Percentiles rank a stretch among this genome's conserved stretches.
Conservation (phyloP, 2,113 vertebrate species). For the Phaethornis superciliosus region DNA sequence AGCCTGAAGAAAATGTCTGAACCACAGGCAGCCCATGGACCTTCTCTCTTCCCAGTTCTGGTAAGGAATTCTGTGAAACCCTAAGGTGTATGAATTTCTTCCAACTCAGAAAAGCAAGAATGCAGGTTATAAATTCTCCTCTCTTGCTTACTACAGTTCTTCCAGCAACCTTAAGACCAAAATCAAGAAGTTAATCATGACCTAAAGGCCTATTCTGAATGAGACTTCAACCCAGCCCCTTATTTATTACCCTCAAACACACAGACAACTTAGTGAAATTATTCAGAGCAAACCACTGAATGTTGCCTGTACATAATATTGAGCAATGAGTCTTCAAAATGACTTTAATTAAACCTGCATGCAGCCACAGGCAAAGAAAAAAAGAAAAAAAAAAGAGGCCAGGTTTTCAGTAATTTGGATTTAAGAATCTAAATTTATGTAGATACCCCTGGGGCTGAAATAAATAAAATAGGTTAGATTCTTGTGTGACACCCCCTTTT, state of each 20-base stretch:
- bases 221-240: not conserved
- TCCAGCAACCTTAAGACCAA: not conserved
- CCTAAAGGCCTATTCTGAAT: not conserved
- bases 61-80: not conserved
- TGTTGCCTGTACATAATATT: not conserved
- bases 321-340: not conserved
- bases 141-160: not conserved
- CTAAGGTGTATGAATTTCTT: not conserved
- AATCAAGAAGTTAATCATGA: not conserved
- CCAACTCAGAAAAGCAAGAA: not conserved
- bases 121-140: not conserved
- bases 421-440: not conserved
- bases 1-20: not conserved
- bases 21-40: not conserved
- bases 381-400: not conserved
- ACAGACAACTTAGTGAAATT: not conserved
- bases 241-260: not conserved
- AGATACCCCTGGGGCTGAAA: not conserved
- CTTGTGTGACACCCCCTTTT: not conserved
- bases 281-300: not conserved
- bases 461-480: slow-evolving; percentile 20
- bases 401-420: not conserved
- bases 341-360: slow-evolving; percentile 28
- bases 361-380: not conserved
- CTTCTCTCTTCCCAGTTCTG: not conserved